A percentile compares a stretch with the other conserved stretches of the same genome.
Evolutionary conservation across 92 coral and sea anemone species (phyloP).

Genomic region (Palythoa grandiflora): DNA sequence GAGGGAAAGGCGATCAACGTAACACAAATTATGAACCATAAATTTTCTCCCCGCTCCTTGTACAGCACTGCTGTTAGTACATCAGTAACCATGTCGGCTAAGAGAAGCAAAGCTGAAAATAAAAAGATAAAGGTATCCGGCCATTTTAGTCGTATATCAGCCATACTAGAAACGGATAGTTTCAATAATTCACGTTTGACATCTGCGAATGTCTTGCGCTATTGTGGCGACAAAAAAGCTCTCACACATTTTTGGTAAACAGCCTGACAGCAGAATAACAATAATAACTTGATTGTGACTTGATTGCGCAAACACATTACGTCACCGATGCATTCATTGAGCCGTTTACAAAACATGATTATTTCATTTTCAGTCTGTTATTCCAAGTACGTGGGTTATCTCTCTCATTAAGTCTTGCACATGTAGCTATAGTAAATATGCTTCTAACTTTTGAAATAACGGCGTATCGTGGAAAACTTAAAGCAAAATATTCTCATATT

Average conservation of each 20-base stretch:
- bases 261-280: background rate
- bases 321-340: conserved; percentile 2
- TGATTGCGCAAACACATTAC: background rate
- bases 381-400: background rate
- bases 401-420: background rate
- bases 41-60: conserved; percentile 24
- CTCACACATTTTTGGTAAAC: conserved; percentile 1
- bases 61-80: conserved; percentile 33
- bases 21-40: conserved; percentile 32
- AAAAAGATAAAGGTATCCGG: conserved; percentile 36
- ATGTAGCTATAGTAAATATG: background rate
- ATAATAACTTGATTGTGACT: background rate
- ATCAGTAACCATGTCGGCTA: conserved; percentile 36
- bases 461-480: background rate
- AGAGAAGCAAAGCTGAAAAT: conserved; percentile 28
- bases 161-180: background rate
- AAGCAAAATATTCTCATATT: background rate
- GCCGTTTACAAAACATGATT: conserved; percentile 15
- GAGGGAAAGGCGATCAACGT: conserved; percentile 43
- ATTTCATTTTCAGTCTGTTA: background rate
- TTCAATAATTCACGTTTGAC: background rate
- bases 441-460: background rate
- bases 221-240: background rate
- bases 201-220: background rate
- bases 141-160: conserved; percentile 36